Evolutionary conservation across 1,140 invertebrate genomes (phyloP).

Genomic region (Neodiprion lecontei): DNA sequence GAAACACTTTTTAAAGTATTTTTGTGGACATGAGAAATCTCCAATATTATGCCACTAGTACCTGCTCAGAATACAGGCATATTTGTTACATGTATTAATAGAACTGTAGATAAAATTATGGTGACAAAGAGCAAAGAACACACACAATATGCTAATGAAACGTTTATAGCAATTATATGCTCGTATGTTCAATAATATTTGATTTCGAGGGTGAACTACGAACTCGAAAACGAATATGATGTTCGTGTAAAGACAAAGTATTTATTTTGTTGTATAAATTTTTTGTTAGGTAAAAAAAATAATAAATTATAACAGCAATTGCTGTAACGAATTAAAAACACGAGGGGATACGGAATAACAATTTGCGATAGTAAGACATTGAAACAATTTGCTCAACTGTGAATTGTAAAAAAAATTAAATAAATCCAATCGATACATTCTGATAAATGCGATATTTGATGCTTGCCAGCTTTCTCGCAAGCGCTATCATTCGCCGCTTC

Average conservation of each 20-base stretch:
- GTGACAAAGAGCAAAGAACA: neutral
- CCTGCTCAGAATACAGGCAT: neutral
- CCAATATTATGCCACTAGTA: constrained; percentile 4
- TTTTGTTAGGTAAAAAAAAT: constrained; percentile 21
- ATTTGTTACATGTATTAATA: constrained; percentile 11
- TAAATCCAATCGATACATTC: too few species aligned
- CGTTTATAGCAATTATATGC: too few species aligned
- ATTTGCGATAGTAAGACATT: neutral
- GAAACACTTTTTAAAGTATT: neutral
- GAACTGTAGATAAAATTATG: neutral
- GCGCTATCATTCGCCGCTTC: neutral
- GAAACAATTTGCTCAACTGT: too few species aligned
- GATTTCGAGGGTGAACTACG: too few species aligned
- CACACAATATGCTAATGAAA: constrained; percentile 11
- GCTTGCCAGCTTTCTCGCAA: constrained; percentile 31
- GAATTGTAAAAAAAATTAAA: too few species aligned
- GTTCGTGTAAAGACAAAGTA: neutral
- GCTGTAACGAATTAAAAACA: constrained; percentile 11
- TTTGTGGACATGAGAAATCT: neutral
- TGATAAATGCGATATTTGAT: too few species aligned
- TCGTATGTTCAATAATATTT: too few species aligned
- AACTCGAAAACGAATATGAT: too few species aligned
- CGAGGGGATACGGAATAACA: neutral
- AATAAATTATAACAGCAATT: constrained; percentile 1
- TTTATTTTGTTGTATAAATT: constrained; percentile 21